phyloP scores from a whole-genome alignment of 2,888 invertebrate species.

The Coelinius sp. region DNA sequence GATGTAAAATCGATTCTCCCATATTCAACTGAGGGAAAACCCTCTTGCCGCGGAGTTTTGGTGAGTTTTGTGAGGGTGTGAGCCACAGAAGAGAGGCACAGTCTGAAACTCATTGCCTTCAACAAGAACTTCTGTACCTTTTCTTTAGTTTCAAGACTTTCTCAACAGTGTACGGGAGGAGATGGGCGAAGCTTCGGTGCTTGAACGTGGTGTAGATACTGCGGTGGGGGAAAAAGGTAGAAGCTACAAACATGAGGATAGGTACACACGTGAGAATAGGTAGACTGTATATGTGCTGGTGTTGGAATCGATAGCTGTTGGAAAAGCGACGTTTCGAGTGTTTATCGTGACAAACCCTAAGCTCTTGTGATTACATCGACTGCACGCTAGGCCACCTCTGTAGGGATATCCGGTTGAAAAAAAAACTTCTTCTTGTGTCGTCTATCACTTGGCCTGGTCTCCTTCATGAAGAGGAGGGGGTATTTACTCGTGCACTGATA shows the following conservation, averaged over 20 bases:
- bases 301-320: constrained; percentile 48
- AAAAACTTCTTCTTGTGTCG: neutral
- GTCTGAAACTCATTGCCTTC: neutral
- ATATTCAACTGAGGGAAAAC: neutral
- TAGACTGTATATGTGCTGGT: neutral
- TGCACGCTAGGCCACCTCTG: constrained; percentile 35
- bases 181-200: neutral
- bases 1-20: constrained; percentile 16
- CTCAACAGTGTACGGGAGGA: neutral
- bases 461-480: constrained; percentile 30
- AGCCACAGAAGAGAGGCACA: neutral
- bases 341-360: constrained; percentile 57
- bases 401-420: constrained; percentile 33
- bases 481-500: neutral
- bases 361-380: constrained; percentile 56
- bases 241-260: neutral
- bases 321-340: constrained; percentile 44
- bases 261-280: neutral
- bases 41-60: constrained; percentile 9
- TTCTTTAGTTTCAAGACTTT: constrained; percentile 3
- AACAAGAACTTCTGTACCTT: neutral
- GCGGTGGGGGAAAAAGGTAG: neutral
- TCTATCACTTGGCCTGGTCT: neutral
- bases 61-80: constrained; percentile 8
- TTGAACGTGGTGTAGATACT: neutral